Conservation (phyloP, 2,797 vertebrate species). For the Coregonus ussuriensis region DNA sequence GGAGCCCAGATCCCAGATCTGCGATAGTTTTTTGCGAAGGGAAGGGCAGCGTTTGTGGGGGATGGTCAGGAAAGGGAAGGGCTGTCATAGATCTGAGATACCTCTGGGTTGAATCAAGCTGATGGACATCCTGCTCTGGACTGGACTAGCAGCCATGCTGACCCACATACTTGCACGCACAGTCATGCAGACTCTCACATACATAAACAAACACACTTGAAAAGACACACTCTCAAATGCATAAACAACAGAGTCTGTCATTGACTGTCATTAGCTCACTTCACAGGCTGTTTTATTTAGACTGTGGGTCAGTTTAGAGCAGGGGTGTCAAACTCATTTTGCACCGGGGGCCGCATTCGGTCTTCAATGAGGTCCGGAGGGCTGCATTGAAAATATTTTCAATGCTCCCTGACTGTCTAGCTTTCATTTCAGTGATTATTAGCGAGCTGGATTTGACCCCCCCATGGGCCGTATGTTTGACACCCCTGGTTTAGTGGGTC, state of each 20-base stretch:
- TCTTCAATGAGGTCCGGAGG: too few relatives aligned
- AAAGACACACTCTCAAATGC: neutral
- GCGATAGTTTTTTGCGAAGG: slow-evolving; percentile 21
- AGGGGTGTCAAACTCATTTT: too few relatives aligned
- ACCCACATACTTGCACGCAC: neutral
- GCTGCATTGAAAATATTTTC: too few relatives aligned
- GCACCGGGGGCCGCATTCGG: too few relatives aligned
- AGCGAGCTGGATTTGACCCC: neutral
- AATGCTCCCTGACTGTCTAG: too few relatives aligned
- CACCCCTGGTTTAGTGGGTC: neutral
- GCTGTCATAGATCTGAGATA: neutral
- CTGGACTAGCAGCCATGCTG: neutral
- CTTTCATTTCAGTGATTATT: neutral
- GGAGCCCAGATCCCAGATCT: slow-evolving; percentile 5
- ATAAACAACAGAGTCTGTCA: neutral
- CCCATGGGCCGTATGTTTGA: too few relatives aligned
- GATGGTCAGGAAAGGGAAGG: neutral
- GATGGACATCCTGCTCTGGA: neutral
- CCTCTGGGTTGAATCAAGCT: slow-evolving; percentile 9
- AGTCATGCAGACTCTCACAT: neutral
- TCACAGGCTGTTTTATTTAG: neutral
- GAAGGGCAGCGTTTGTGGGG: neutral
- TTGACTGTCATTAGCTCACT: neutral
- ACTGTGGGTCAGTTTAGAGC: neutral
- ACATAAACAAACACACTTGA: slow-evolving; percentile 2